Conservation (phyloP, 2,113 vertebrate genomes). For the Passer montanus region DNA sequence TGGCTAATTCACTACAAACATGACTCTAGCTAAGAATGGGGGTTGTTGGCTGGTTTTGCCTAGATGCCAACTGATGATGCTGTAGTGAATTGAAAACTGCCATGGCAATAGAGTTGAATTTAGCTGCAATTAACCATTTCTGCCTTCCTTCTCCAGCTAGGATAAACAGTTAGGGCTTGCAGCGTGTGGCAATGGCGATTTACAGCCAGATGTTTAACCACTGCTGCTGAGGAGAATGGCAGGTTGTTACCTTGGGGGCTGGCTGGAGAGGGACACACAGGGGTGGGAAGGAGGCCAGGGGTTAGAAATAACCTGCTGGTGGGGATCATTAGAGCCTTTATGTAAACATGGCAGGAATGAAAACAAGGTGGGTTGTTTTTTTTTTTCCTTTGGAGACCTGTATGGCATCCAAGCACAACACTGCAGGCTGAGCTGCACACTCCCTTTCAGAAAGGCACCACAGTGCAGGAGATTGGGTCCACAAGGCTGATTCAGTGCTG, state of each 20-base stretch:
- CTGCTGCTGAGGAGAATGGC: slow-evolving; percentile 4
- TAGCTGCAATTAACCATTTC: neutral
- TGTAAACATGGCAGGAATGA: slow-evolving; percentile 76
- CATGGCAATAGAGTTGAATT: neutral
- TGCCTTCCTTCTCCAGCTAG: neutral
- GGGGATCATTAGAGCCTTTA: slow-evolving; percentile 74
- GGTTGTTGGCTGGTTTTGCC: neutral
- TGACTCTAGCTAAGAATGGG: neutral
- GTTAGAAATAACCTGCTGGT: slow-evolving; percentile 71
- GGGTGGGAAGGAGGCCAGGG: slow-evolving; percentile 19
- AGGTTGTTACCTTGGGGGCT: slow-evolving; percentile 48
- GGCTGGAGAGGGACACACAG: neutral
- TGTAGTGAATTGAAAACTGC: neutral
- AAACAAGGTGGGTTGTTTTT: slow-evolving; percentile 53
- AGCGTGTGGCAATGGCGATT: neutral
- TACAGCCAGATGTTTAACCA: slow-evolving; percentile 36
- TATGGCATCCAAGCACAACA: slow-evolving; percentile 77
- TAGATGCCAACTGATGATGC: neutral
- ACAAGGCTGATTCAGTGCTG: slow-evolving; percentile 41
- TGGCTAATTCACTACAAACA: neutral
- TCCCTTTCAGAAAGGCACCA: slow-evolving; percentile 74
- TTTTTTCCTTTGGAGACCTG: slow-evolving; percentile 69
- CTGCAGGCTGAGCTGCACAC: slow-evolving; percentile 45
- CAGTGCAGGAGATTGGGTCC: slow-evolving; percentile 50
- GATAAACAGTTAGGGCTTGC: neutral